Conservation (phyloP, 2,113 vertebrate genomes). For the Herpetotheres cachinnans region DNA sequence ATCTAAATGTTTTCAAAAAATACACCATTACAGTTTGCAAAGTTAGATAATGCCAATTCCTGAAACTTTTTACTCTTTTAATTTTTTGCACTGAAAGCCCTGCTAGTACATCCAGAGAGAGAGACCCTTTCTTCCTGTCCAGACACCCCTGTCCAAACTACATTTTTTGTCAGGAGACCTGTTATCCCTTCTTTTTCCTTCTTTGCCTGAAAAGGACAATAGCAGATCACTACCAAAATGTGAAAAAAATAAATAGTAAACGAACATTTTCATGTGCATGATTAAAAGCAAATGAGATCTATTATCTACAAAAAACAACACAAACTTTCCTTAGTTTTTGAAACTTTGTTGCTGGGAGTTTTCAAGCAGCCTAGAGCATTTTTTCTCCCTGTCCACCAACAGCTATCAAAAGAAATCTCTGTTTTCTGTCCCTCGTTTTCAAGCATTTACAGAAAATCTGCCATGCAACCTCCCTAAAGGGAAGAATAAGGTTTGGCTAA, state of each 20-base stretch:
- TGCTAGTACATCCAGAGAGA: background rate
- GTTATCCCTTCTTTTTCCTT: background rate
- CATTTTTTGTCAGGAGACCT: background rate
- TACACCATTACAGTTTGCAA: background rate
- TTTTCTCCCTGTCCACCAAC: background rate
- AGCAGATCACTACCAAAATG: background rate
- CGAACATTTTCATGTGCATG: background rate
- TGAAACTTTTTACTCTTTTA: background rate
- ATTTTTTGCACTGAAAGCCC: background rate
- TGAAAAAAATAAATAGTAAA: background rate
- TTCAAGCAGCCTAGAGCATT: background rate
- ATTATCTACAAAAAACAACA: background rate
- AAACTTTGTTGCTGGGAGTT: background rate
- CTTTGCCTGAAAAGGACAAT: background rate
- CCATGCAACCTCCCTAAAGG: background rate
- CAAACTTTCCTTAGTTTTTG: background rate
- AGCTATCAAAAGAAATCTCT: background rate
- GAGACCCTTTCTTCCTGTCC: background rate
- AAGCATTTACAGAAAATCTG: background rate
- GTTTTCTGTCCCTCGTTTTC: background rate
- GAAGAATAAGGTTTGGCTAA: background rate
- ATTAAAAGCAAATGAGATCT: background rate
- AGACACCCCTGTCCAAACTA: background rate
- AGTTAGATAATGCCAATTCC: background rate
- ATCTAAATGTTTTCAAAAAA: background rate